Base-by-base conservation (phyloP, 2,113 vertebrate genomes). In the Zootoca vivipara region DNA sequence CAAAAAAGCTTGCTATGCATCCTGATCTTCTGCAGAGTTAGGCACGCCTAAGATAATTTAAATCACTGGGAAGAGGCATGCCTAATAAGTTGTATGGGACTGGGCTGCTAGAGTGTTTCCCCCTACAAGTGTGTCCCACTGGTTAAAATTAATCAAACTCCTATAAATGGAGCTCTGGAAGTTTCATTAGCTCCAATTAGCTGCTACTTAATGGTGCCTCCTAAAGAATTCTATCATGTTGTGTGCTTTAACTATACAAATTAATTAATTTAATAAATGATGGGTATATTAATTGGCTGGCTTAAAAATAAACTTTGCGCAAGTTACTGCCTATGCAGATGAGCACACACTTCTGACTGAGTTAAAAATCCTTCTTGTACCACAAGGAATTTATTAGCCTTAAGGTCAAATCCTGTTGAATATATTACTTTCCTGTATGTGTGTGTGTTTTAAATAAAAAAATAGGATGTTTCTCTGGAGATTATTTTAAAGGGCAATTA, bases 241-340 rank as follows among this genome's bases (percentile, higher is more conserved):
- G 64, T 52, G 62, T 35, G 52, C 58, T 69, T 86, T 86, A 82
- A 82, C 64, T 86, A 75, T 86, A 58, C 42, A 86, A 86, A 86
- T 67, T 7, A 73, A 73, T 80, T 85, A 74, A 89, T 86, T 30
- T 77, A 89, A 82, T 82, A 80, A 89, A 73, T 89, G 58, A 40
- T 52, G 56, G 40, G 58, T 77, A 42, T 26, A 86, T 89, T 69
- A 86, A 86, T 82, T 82, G 42, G 78, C 7, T 89, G 42, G 28
- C 9, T 81, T 75, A 58, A 86, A 64, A 67, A 75, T 82, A 77
- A 86, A 40, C 78, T 82, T 82, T 86, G 62, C 35, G 58, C 40
- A 82, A 78, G n/a, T 56, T 77, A 38, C 28, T 58, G 13, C 73
- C 58, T 38, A 58, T n/a, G 33, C 58, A 86, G 72, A 89, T 86